phyloP scores from a whole-genome alignment of 2,797 vertebrate genomes.

The Dendrocincla fuliginosa region DNA sequence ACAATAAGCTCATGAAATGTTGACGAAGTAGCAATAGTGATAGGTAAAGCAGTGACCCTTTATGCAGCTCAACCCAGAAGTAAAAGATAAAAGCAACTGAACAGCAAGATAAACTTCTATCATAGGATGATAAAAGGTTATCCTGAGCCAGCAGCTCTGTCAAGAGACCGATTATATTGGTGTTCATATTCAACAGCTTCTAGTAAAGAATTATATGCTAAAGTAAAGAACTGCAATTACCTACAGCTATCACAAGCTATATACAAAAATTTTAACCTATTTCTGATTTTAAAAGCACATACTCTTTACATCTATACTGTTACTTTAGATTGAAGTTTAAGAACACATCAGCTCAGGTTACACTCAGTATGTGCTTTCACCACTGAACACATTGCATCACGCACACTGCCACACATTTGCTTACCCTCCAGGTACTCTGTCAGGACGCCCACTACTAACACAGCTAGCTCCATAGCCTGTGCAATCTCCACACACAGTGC shows the following conservation, averaged over 20 bases:
- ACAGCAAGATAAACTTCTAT: neutral
- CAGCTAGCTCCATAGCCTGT: conserved; percentile 98
- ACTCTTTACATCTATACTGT: neutral
- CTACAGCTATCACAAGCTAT: neutral
- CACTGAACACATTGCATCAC: neutral
- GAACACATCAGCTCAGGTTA: neutral
- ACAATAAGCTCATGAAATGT: neutral
- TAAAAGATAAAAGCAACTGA: neutral
- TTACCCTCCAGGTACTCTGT: conserved; percentile 97
- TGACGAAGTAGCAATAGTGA: neutral
- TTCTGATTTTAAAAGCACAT: neutral
- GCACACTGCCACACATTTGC: neutral
- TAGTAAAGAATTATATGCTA: neutral
- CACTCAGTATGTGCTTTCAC: neutral
- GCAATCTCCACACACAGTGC: conserved; percentile 97
- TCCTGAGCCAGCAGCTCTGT: neutral
- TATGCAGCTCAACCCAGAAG: neutral
- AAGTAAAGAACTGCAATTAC: neutral
- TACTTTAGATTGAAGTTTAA: neutral
- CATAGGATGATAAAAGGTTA: neutral
- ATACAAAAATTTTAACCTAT: neutral
- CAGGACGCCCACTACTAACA: conserved; percentile 96
- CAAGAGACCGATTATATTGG: neutral
- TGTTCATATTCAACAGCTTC: neutral
- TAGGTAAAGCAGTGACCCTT: neutral